phyloP scores from a whole-genome alignment of 2,113 vertebrate species.

The Silurus glanis region DNA sequence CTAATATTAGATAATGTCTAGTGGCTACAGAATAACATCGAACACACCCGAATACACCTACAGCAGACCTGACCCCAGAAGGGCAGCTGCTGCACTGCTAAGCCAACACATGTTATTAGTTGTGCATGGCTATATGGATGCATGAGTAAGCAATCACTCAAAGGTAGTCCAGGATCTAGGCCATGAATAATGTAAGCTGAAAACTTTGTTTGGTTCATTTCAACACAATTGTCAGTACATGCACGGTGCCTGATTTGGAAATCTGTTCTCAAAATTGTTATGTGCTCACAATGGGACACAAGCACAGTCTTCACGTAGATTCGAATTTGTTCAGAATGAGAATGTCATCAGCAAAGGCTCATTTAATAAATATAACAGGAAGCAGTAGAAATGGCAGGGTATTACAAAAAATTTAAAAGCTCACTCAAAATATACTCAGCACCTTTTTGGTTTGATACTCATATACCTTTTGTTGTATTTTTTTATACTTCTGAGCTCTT shows the following conservation, averaged over 20 bases:
- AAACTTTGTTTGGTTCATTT: not conserved
- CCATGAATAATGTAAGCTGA: slow-evolving; percentile 14
- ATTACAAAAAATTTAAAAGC: not conserved
- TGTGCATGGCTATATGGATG: slow-evolving; percentile 4
- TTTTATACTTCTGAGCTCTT: not conserved
- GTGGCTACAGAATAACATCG: slow-evolving; percentile 3
- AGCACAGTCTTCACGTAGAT: slow-evolving; percentile 11
- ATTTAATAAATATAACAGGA: not conserved
- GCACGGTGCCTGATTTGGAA: slow-evolving; percentile 9
- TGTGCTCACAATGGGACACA: slow-evolving; percentile 8
- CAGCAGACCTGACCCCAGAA: slow-evolving; percentile 25
- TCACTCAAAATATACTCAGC: not conserved
- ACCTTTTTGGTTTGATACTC: not conserved
- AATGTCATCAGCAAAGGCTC: slow-evolving; percentile 17
- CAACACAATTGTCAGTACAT: slow-evolving; percentile 15
- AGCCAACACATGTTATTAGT: not conserved
- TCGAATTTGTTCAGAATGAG: slow-evolving; percentile 18
- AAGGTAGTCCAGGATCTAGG: slow-evolving; percentile 20
- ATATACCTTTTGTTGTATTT: not conserved
- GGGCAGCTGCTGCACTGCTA: slow-evolving; percentile 8
- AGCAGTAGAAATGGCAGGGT: not conserved
- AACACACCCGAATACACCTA: slow-evolving; percentile 29
- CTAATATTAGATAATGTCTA: slow-evolving; percentile 31
- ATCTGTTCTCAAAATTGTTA: slow-evolving; percentile 12
- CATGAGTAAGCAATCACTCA: slow-evolving; percentile 30